Base-by-base conservation (phyloP, 1,140 invertebrate genomes). In the Sycophaga agraensis region DNA sequence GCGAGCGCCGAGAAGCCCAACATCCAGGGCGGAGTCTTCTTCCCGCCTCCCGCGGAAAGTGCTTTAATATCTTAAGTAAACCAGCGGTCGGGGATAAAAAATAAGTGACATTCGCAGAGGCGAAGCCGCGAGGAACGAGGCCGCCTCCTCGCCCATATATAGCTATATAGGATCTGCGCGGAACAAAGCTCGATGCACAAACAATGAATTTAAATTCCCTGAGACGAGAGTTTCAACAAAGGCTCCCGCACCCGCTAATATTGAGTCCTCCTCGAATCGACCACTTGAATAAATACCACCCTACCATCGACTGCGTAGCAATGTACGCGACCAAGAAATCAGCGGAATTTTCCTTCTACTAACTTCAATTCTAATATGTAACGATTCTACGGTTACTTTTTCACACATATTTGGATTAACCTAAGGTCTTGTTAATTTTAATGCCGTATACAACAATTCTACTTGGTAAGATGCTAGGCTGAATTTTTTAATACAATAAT, bases 51-150 rank as follows among this genome's bases (percentile, higher is more conserved):
- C 28, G 8, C 22, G 66, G 67, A 73, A 74, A 68, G 70, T 65
- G 69, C 76, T 79, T 79, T 80, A 80, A 81, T 79, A 79, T 79
- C 76, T 79, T 81, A 79, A 79, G 77, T 79, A 76, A 81, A 79
- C 72, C 68, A 66, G 56, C 54, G 57, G 68, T 54, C 4, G 21
- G 39, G 63, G 60, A 67, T 66, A 66, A 69, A 69, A 70, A 70
- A 66, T 68, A 69, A 67, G 54, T 59, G 16, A 43, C 11, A 65
- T 58, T 61, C 57, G n/a, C n/a, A 56, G 35, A 64, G 51, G 59
- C 45, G 53, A 58, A 69, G 64, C 42, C 58, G 56, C 59, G 63
- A 39, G 19, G 26, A 28, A 28, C 7, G 17, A 11, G 8, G 28
- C 21, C 40, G 46, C 24, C n/a, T 53, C 2, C 7, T 34, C 6